Base-by-base conservation (phyloP, 2,888 invertebrate genomes). In the Platyscelio sp. region DNA sequence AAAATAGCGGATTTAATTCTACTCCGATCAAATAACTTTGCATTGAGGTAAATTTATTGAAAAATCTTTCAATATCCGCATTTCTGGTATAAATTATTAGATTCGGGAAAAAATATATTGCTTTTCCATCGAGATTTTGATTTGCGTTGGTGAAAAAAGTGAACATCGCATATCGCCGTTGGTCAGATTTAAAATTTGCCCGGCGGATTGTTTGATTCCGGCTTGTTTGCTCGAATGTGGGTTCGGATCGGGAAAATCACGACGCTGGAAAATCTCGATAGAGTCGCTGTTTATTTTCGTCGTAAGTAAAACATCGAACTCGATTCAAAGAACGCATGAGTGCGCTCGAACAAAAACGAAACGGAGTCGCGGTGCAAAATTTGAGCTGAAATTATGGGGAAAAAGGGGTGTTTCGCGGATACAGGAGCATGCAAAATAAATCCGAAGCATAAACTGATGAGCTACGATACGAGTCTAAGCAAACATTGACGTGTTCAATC, bases 401-500 rank as follows among this genome's bases (percentile, higher is more conserved):
- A 71, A 74, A 77, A 40, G 38, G 61, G 22, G 33, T n/a, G 20
- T 80, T 74, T 51, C 6, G 29, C 38, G 70, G 15, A 70, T 63
- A 75, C n/a, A n/a, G 63, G 70, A 56, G 72, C 49, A 68, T 68
- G 74, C 68, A 80, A 80, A 83, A 79, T 70, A 76, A 86, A 84
- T 75, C 84, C 85, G 90, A 89, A 91, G 89, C 91, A 91, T 89
- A 91, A 92, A 92, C 91, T 89, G 90, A 91, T 90, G 90, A 90
- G 91, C 92, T 83, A 84, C 76, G 88, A 83, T 85, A 81, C 86
- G 74, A 87, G 87, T 89, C 90, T 90, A 87, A 89, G 86, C 93
- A 93, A 94, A 94, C 93, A 94, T 93, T 93, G 93, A 93, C 93
- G 92, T 93, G 92, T 91, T 91, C 92, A 92, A 92, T 93, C 91